These are phyloP conservation scores for Ceratosolen fusciceps DNA, from an alignment of 1,140 invertebrate species.

Conservation along the genomic window DNA sequence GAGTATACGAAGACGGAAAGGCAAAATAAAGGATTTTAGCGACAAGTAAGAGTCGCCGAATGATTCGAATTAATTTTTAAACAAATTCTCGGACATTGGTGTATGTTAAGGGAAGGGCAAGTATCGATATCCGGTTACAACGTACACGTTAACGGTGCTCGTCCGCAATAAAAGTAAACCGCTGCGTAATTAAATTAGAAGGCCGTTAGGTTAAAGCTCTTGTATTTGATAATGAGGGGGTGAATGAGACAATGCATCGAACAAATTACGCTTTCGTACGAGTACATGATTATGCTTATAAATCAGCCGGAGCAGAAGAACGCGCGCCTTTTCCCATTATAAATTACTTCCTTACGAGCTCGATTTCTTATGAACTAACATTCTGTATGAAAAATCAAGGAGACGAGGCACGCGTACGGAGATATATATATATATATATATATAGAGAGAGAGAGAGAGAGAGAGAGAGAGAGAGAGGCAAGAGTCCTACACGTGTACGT, in stretches of 20 bases:
- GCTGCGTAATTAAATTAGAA: not conserved
- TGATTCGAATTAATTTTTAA: too few relatives aligned
- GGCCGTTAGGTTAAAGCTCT: not conserved
- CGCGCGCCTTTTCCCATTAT: not conserved
- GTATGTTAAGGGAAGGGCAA: too few relatives aligned
- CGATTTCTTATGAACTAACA: not conserved
- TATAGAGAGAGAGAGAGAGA: too few relatives aligned
- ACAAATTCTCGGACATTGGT: too few relatives aligned
- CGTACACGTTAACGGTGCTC: too few relatives aligned
- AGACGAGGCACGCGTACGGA: not conserved
- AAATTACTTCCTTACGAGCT: slow-evolving; percentile 7
- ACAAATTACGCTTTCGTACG: slow-evolving; percentile 1
- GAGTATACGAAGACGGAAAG: too few relatives aligned
- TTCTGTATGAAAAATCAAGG: not conserved
- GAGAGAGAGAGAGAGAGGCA: too few relatives aligned
- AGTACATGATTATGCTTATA: slow-evolving; percentile 6
- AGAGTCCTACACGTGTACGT: not conserved
- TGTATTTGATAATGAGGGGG: not conserved
- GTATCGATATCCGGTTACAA: too few relatives aligned
- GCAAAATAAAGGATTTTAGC: too few relatives aligned
- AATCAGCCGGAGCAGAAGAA: not conserved
- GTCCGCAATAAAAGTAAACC: too few relatives aligned
- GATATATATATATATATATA: too few relatives aligned
- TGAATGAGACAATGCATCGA: not conserved
- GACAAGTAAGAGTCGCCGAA: too few relatives aligned